A percentile compares a stretch with the other conserved stretches of the same genome.
phyloP scores from a whole-genome alignment of 1,140 invertebrate genomes.

The Drosophila ercepeae region DNA sequence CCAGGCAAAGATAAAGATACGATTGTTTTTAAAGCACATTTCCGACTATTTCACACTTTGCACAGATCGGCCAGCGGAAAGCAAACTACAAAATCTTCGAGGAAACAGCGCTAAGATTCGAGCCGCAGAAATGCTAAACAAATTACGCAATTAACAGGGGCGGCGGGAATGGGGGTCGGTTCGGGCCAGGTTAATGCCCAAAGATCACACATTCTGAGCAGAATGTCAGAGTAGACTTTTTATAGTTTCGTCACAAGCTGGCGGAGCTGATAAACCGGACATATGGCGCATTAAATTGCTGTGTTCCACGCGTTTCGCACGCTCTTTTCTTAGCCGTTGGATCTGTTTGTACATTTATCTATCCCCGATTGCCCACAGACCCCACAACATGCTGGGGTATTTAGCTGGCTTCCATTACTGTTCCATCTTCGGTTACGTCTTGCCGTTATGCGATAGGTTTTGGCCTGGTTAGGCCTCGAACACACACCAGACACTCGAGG shows the following conservation, averaged over 20 bases:
- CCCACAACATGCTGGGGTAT: slow-evolving; percentile 14
- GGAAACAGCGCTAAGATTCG: too few species aligned
- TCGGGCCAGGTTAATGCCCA: slow-evolving; percentile 24
- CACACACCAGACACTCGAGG: slow-evolving; percentile 4
- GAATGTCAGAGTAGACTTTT: slow-evolving; percentile 30
- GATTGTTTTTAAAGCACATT: slow-evolving; percentile 35
- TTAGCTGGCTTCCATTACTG: slow-evolving; percentile 44
- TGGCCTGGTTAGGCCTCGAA: slow-evolving; percentile 15
- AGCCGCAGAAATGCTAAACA: slow-evolving; percentile 45
- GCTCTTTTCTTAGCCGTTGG: slow-evolving; percentile 21
- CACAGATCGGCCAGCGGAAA: slow-evolving; percentile 9
- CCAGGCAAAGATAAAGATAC: slow-evolving; percentile 9
- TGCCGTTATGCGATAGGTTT: slow-evolving; percentile 22
- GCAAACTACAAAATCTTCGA: slow-evolving; percentile 4
- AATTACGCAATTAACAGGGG: slow-evolving; percentile 60
- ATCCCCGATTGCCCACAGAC: slow-evolving; percentile 31
- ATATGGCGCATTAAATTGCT: slow-evolving; percentile 39
- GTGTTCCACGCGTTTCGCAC: slow-evolving; percentile 39
- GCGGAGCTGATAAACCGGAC: slow-evolving; percentile 30
- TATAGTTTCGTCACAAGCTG: slow-evolving; percentile 35
- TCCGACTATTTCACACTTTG: slow-evolving; percentile 44
- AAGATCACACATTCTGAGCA: slow-evolving; percentile 30
- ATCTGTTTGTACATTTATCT: slow-evolving; percentile 1
- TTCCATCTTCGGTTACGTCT: slow-evolving; percentile 28
- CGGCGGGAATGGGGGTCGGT: not conserved